These are phyloP conservation scores for Psilanteris sp. DNA, from an alignment of 1,140 invertebrate species.

Conservation along the genomic window DNA sequence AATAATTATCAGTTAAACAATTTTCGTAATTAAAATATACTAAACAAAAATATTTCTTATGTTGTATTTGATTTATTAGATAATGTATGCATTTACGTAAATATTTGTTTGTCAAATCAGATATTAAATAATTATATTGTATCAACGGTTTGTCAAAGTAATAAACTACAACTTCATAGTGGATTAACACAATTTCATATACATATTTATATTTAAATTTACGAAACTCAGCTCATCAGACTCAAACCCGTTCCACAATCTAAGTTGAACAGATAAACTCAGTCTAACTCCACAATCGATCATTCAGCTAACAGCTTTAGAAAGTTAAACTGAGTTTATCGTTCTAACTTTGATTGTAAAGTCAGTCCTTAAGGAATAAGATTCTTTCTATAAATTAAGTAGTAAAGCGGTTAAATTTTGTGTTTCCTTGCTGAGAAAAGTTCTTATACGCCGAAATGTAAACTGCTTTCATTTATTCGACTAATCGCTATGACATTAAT, in stretches of 20 bases:
- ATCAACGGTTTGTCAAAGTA: no score
- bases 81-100: no score
- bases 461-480: constrained; percentile 19
- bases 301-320: constrained; percentile 60
- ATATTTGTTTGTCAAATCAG: no score
- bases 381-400: constrained; percentile 62
- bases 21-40: no score
- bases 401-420: constrained; percentile 33
- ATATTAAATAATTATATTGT: no score
- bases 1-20: no score
- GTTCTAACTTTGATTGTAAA: constrained; percentile 61
- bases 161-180: no score
- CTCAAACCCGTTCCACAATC: constrained; percentile 34
- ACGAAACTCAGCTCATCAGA: constrained; percentile 38
- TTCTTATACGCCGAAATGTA: constrained; percentile 15
- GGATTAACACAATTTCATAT: constrained; percentile 3
- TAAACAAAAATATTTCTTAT: no score
- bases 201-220: constrained; percentile 48
- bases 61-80: no score
- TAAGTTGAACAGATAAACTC: constrained; percentile 56
- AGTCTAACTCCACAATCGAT: constrained; percentile 58
- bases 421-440: constrained; percentile 11
- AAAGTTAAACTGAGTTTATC: constrained; percentile 64
- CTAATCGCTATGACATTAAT: not conserved
- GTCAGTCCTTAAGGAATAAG: constrained; percentile 52